These are phyloP conservation scores for Salminus brasiliensis DNA, from an alignment of 2,113 vertebrate genomes.

Conservation along the genomic window DNA sequence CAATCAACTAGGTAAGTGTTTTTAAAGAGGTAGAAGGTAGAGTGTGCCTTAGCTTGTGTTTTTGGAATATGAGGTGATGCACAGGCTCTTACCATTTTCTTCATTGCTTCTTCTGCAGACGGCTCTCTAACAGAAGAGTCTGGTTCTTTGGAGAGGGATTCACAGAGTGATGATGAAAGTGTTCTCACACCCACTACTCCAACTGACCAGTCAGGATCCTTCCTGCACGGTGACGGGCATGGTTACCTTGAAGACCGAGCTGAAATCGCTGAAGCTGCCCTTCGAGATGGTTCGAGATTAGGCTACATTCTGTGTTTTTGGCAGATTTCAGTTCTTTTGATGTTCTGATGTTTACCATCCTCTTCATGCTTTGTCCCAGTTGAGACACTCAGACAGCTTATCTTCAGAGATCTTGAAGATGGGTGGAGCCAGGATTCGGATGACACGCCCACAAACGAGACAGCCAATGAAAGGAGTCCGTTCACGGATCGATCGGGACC, in stretches of 20 bases:
- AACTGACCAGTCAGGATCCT: conserved; percentile 53
- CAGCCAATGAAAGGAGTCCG: conserved; percentile 57
- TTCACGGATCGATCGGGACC: conserved; percentile 43
- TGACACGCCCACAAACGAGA: conserved; percentile 74
- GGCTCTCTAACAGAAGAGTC: conserved; percentile 56
- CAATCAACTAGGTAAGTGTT: conserved; percentile 66
- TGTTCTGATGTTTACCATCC: background rate
- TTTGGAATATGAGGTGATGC: too few relatives aligned
- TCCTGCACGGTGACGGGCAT: conserved; percentile 25
- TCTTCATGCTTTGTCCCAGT: conserved; percentile 58
- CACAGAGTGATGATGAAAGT: conserved; percentile 54
- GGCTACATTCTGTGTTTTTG: background rate
- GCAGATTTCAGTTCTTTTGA: background rate
- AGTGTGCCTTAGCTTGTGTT: too few relatives aligned
- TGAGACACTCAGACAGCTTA: conserved; percentile 71
- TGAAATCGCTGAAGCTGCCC: conserved; percentile 71
- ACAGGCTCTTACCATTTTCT: background rate
- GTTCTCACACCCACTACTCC: conserved; percentile 37
- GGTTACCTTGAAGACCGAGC: background rate
- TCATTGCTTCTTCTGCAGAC: conserved; percentile 47
- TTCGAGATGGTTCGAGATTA: conserved; percentile 69
- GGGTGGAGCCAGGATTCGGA: conserved; percentile 71
- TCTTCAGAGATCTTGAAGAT: conserved; percentile 69
- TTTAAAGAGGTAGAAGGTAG: too few relatives aligned
- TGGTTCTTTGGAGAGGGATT: conserved; percentile 55